phyloP scores from a whole-genome alignment of 2,113 vertebrate species.

The Zosterops japonicus region DNA sequence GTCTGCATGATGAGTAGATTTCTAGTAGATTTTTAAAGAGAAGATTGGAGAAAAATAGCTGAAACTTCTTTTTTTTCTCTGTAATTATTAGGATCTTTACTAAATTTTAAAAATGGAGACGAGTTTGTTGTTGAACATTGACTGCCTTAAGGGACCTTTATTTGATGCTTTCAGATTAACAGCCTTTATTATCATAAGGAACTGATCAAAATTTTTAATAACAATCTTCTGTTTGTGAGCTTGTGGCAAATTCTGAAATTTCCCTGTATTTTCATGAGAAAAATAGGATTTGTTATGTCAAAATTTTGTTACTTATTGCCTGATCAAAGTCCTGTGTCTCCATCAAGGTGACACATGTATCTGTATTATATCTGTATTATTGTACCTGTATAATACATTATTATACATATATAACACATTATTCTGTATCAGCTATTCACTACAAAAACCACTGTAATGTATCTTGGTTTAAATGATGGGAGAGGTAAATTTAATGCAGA shows the following conservation, averaged over 20 bases:
- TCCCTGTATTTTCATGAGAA: rapidly evolving
- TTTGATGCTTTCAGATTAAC: background rate
- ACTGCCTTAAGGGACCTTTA: background rate
- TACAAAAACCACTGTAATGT: background rate
- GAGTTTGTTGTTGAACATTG: background rate
- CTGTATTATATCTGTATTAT: no score
- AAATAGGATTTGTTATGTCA: background rate
- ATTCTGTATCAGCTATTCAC: background rate
- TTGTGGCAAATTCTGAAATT: background rate
- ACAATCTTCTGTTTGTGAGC: background rate
- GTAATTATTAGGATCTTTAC: background rate
- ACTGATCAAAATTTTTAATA: background rate
- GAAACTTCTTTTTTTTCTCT: background rate
- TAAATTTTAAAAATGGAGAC: background rate
- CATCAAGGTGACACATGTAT: background rate
- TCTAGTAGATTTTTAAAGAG: background rate
- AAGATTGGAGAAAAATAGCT: background rate
- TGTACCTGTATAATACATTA: no score
- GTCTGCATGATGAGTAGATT: background rate
- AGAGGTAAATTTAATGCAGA: background rate
- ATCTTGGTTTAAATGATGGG: background rate
- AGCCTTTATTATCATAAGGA: background rate
- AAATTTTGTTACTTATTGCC: background rate
- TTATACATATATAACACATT: background rate
- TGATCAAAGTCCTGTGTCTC: background rate